Evolutionary conservation across 2,888 invertebrate species (phyloP).

Genomic region (Drosophila pseudotakahashii): DNA sequence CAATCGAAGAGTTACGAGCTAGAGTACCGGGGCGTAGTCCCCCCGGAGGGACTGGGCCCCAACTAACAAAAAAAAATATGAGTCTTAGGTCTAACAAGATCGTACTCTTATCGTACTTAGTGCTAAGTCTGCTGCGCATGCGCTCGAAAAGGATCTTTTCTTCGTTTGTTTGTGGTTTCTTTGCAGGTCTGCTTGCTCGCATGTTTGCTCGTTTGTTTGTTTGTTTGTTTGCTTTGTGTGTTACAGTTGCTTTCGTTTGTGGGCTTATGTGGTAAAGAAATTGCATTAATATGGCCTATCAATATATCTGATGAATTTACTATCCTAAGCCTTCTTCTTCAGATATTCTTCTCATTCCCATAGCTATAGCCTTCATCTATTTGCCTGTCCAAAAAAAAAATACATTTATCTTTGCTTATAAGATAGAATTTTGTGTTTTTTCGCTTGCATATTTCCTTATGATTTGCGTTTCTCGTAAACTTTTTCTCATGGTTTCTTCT

Average conservation of each 20-base stretch:
- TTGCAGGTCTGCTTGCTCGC: background rate
- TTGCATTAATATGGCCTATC: conserved; percentile 79
- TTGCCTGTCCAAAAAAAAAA: conserved; percentile 36
- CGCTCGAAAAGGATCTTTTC: conserved; percentile 14
- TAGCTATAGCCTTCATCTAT: background rate
- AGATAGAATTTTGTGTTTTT: conserved; percentile 22
- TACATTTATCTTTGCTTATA: conserved; percentile 21
- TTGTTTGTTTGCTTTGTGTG: conserved; percentile 26
- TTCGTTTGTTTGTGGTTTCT: background rate
- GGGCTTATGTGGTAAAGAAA: conserved; percentile 64
- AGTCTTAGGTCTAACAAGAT: conserved; percentile 34
- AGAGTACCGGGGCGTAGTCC: conserved; percentile 21
- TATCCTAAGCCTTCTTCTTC: conserved; percentile 21
- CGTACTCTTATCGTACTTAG: conserved; percentile 24
- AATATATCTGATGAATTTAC: conserved; percentile 49
- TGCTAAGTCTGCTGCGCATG: conserved; percentile 31
- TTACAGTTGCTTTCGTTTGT: conserved; percentile 38
- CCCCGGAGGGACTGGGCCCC: conserved; percentile 19
- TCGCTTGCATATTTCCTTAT: conserved; percentile 45
- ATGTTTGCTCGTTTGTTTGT: conserved; percentile 16
- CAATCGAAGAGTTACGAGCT: conserved; percentile 32
- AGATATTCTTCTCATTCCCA: background rate
- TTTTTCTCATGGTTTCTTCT: conserved; percentile 4
- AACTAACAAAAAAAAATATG: conserved; percentile 28
- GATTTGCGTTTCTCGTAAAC: conserved; percentile 17